phyloP scores from a whole-genome alignment of 2,797 vertebrate species.

The Macropodus opercularis region DNA sequence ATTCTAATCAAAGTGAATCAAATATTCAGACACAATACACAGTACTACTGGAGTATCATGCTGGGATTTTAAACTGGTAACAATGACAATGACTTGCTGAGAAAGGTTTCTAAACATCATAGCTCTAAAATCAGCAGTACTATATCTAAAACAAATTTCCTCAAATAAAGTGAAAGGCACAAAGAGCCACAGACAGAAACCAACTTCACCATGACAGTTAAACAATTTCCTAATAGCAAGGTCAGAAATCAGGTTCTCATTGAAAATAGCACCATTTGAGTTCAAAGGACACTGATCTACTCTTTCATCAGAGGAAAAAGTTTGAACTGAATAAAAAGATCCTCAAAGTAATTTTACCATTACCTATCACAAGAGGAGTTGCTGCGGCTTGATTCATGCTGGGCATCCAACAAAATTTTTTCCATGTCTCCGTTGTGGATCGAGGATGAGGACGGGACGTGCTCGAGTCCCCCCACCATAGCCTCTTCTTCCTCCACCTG shows the following conservation, averaged over 20 bases:
- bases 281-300: too few species aligned
- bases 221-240: neutral
- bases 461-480: slow-evolving; percentile 91
- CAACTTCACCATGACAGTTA: neutral
- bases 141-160: neutral
- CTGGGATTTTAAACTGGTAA: neutral
- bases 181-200: neutral
- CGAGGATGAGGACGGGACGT: slow-evolving; percentile 95
- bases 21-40: neutral
- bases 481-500: slow-evolving; percentile 82
- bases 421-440: slow-evolving; percentile 99
- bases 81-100: neutral
- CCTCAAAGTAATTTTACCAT: neutral
- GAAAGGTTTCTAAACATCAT: neutral
- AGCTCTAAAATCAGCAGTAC: neutral
- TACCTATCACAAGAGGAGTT: slow-evolving; percentile 98
- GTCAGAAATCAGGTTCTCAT: neutral
- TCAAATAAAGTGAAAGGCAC: neutral
- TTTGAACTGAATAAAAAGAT: neutral
- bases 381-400: slow-evolving; percentile 97
- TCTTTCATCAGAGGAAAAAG: neutral
- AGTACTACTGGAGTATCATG: neutral
- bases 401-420: slow-evolving; percentile 95
- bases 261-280: too few species aligned
- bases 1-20: slow-evolving; percentile 8